Percentiles rank a stretch among this genome's conserved stretches.
phyloP scores from a whole-genome alignment of 2,888 invertebrate genomes.

The Plemyria rubiginata region DNA sequence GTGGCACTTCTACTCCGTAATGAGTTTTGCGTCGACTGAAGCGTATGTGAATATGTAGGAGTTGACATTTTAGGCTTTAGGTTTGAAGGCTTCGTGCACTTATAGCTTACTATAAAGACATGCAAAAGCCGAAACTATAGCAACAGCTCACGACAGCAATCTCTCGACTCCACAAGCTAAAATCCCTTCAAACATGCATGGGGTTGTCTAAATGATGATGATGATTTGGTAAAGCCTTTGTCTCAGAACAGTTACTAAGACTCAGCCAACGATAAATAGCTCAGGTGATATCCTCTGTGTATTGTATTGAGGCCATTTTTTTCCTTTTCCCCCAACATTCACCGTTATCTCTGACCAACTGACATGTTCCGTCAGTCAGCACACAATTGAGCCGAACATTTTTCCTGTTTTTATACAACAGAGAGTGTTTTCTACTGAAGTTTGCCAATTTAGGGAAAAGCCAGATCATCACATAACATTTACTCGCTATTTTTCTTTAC shows the following conservation, averaged over 20 bases:
- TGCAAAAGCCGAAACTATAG: too few relatives aligned
- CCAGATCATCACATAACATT: background rate
- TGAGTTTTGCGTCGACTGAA: slow-evolving; percentile 28
- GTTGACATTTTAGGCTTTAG: background rate
- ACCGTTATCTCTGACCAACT: slow-evolving; percentile 17
- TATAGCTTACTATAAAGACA: too few relatives aligned
- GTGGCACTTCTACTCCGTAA: slow-evolving; percentile 31
- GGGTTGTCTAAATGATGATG: too few relatives aligned
- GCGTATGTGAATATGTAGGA: slow-evolving; percentile 12
- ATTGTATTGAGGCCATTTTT: slow-evolving; percentile 7
- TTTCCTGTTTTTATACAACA: slow-evolving; percentile 13
- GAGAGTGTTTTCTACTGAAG: slow-evolving; percentile 2
- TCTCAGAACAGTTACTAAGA: too few relatives aligned
- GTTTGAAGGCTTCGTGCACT: background rate
- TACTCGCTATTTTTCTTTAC: too few relatives aligned
- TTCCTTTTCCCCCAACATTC: slow-evolving; percentile 7
- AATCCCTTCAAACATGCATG: too few relatives aligned
- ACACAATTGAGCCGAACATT: slow-evolving; percentile 19
- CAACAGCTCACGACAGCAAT: too few relatives aligned
- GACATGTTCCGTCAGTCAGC: slow-evolving; percentile 16
- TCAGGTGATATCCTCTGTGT: background rate
- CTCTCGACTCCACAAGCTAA: too few relatives aligned
- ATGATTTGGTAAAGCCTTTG: too few relatives aligned
- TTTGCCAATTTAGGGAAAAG: slow-evolving; percentile 1
- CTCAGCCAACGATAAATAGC: background rate